A percentile compares a stretch with the other conserved stretches of the same genome.
Conservation (phyloP, 2,113 vertebrate genomes). For the Oplegnathus fasciatus region DNA sequence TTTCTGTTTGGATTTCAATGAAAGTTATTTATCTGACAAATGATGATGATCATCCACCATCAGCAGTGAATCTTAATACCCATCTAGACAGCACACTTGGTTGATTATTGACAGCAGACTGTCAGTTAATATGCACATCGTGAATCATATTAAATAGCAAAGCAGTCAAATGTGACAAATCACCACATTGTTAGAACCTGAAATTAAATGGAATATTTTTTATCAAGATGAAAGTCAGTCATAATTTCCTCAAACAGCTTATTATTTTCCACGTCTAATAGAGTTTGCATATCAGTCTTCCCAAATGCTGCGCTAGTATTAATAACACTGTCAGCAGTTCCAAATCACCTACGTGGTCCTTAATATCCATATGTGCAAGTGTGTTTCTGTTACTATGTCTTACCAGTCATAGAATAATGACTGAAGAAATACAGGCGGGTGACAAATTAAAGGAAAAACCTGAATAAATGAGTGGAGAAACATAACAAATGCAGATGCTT, state of each 20-base stretch:
- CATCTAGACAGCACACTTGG: slow-evolving; percentile 33
- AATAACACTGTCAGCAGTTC: slow-evolving; percentile 20
- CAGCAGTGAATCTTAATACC: slow-evolving; percentile 44
- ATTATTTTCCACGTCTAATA: slow-evolving; percentile 46
- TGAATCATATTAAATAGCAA: slow-evolving; percentile 56
- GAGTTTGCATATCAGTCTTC: slow-evolving; percentile 26
- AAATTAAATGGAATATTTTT: slow-evolving; percentile 52
- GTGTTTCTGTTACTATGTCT: background rate
- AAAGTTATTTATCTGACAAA: slow-evolving; percentile 70
- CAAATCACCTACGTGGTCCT: background rate
- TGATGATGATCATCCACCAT: slow-evolving; percentile 56
- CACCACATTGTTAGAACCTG: slow-evolving; percentile 40
- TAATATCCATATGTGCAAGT: background rate
- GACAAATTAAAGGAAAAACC: no score
- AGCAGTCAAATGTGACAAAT: slow-evolving; percentile 66
- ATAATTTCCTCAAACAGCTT: slow-evolving; percentile 57
- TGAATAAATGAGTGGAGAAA: no score
- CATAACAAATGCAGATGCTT: no score
- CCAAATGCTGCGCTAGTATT: background rate
- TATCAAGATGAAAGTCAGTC: slow-evolving; percentile 65
- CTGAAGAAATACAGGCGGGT: no score
- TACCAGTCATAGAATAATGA: background rate
- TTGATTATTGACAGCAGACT: slow-evolving; percentile 68
- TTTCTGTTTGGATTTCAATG: slow-evolving; percentile 56
- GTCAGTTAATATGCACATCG: slow-evolving; percentile 67